Evolutionary conservation across 2,888 invertebrate species (phyloP), one percentile per base, ranked within the genome.

Genomic region (Hymenopus coronatus): DNA sequence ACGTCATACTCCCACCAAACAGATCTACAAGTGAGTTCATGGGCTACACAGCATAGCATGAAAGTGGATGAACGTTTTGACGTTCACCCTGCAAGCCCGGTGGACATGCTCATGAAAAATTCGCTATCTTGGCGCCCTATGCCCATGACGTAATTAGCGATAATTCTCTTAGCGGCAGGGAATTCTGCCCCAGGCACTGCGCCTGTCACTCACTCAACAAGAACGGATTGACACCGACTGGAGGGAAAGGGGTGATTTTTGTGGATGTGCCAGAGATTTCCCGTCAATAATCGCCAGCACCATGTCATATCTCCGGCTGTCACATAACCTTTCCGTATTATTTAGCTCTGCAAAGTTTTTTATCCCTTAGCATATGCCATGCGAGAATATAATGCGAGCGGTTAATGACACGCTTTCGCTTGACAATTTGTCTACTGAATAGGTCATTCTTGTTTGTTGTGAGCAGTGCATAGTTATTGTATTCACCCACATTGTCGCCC

Each of bases 111-210:
- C 89, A 89, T 89, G 88, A 89, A 89, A 89, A 88, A 89, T 89
- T 89, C 40, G 89, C 88, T 81, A 89, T 88, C 88, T 84, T 88
- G 85, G 89, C 88, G 88, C 88, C 88, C 54, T 70, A 84, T 84
- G 88, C 30, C 84, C 88, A 85, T 89, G 85, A 89, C 89, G 89
- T 88, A 89, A 89, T 89, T 89, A 89, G 89, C 88, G 88, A 81
- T 89, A 89, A 88, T 89, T 88, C 88, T 85, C 84, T 82, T 84
- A 88, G 89, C 86, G 86, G 87, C 87, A 70, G 54, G 86, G 30
- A 87, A 82, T 87, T 33, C 30, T 82, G 87, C 81, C 33, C 87
- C 87, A 27, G 87, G 81, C 87, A 20, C 70, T 28, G 40, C 40
- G 88, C 46, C 84, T 84, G 88, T 88, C 88, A 46, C 25, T 85